These are phyloP conservation scores for Megaptera novaeangliae DNA, from an alignment of 2,113 vertebrate species.

Conservation along the genomic window DNA sequence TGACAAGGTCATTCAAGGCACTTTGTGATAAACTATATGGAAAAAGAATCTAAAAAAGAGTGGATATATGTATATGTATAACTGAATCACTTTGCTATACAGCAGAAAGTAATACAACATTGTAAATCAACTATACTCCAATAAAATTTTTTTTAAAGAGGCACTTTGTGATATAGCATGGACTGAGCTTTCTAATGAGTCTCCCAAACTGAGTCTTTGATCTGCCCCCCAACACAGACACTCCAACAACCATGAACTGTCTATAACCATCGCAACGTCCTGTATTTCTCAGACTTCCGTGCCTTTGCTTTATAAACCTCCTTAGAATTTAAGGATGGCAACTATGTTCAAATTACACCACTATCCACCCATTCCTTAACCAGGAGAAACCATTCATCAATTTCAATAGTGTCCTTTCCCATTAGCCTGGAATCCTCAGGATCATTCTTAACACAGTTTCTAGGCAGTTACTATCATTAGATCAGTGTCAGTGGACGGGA, in stretches of 20 bases:
- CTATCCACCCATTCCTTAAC: not conserved
- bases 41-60: not conserved
- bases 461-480: not conserved
- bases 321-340: not conserved
- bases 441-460: not conserved
- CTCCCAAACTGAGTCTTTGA: not conserved
- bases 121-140: not conserved
- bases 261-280: too few relatives aligned
- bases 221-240: not conserved
- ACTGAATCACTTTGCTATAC: not conserved
- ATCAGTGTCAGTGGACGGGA: not conserved
- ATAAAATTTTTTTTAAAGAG: not conserved
- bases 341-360: not conserved
- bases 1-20: not conserved
- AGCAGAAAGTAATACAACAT: not conserved
- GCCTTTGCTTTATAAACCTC: not conserved
- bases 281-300: not conserved
- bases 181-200: not conserved
- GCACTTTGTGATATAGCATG: not conserved
- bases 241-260: not conserved
- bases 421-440: not conserved
- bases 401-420: not conserved
- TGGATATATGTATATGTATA: not conserved
- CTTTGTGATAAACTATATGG: not conserved
- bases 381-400: not conserved